Conservation (phyloP, 2,888 invertebrate species). For the Colletes collaris region DNA sequence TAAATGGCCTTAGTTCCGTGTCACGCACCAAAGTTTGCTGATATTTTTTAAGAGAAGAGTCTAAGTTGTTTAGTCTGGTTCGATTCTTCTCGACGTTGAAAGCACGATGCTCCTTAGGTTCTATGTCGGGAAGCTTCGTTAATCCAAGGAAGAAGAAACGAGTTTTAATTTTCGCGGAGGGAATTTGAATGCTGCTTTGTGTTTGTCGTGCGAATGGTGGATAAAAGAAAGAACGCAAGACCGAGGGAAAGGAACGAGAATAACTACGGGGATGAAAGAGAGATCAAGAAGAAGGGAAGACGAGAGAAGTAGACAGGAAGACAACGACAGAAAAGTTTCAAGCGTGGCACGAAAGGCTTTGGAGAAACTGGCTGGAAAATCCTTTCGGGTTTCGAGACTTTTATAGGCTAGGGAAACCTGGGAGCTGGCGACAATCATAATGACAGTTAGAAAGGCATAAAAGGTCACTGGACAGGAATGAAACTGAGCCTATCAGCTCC, state of each 20-base stretch:
- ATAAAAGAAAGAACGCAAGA: background rate
- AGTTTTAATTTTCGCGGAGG: slow-evolving; percentile 39
- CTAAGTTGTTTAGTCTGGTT: background rate
- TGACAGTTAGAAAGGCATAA: slow-evolving; percentile 4
- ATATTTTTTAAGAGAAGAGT: too few relatives aligned
- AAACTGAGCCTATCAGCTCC: slow-evolving; percentile 15
- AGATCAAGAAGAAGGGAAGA: background rate
- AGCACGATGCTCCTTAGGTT: slow-evolving; percentile 32
- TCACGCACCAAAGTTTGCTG: too few relatives aligned
- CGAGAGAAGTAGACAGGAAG: background rate
- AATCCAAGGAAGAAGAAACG: slow-evolving; percentile 24
- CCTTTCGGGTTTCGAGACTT: slow-evolving; percentile 46
- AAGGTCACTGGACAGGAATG: slow-evolving; percentile 26
- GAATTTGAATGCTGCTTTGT: slow-evolving; percentile 53
- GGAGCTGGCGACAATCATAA: background rate
- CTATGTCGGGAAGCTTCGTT: slow-evolving; percentile 31
- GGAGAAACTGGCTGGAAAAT: slow-evolving; percentile 41
- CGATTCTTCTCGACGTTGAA: slow-evolving; percentile 15
- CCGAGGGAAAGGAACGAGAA: background rate
- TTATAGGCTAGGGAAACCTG: background rate
- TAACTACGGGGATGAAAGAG: background rate
- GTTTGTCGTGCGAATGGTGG: slow-evolving; percentile 3
- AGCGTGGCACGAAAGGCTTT: background rate
- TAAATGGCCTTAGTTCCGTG: too few relatives aligned
- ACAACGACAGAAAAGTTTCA: slow-evolving; percentile 35